Conservation (phyloP, 2,888 invertebrate genomes). For the Cosmopolites sordidus region DNA sequence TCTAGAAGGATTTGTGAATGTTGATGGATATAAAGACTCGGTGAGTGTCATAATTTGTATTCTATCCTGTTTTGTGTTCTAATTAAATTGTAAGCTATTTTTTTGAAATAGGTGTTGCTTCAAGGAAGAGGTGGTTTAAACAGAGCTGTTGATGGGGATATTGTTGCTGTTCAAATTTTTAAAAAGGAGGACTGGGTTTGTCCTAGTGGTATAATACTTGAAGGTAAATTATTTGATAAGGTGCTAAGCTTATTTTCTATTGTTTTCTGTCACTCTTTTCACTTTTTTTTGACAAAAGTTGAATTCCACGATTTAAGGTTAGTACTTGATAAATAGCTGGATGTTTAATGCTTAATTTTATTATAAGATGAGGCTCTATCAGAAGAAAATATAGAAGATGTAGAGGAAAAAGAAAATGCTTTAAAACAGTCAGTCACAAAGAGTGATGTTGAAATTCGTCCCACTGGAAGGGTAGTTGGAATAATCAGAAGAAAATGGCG, state of each 20-base stretch:
- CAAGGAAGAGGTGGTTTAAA: conserved; percentile 86
- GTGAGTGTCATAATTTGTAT: conserved; percentile 52
- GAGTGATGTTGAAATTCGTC: conserved; percentile 43
- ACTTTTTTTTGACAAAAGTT: neutral
- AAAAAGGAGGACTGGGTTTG: conserved; percentile 86
- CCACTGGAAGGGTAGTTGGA: conserved; percentile 84
- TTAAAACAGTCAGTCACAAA: conserved; percentile 32
- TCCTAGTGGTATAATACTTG: conserved; percentile 80
- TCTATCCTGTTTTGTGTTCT: too few species aligned
- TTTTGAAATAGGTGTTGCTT: conserved; percentile 62
- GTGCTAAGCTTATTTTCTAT: neutral
- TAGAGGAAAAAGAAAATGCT: conserved; percentile 55
- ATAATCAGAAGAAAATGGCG: conserved; percentile 95
- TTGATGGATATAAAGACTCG: conserved; percentile 73
- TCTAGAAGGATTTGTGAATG: conserved; percentile 82
- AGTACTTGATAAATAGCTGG: too few species aligned
- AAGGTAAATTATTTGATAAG: too few species aligned
- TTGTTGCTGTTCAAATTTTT: conserved; percentile 85
- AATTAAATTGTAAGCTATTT: neutral
- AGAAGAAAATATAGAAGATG: conserved; percentile 62
- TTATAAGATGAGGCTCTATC: conserved; percentile 18
- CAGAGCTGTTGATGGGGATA: conserved; percentile 90
- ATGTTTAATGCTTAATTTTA: too few species aligned
- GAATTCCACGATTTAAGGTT: too few species aligned
- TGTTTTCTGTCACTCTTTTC: neutral